Base-by-base conservation (phyloP, 1,140 invertebrate genomes). In the Condylostylus longicornis region DNA sequence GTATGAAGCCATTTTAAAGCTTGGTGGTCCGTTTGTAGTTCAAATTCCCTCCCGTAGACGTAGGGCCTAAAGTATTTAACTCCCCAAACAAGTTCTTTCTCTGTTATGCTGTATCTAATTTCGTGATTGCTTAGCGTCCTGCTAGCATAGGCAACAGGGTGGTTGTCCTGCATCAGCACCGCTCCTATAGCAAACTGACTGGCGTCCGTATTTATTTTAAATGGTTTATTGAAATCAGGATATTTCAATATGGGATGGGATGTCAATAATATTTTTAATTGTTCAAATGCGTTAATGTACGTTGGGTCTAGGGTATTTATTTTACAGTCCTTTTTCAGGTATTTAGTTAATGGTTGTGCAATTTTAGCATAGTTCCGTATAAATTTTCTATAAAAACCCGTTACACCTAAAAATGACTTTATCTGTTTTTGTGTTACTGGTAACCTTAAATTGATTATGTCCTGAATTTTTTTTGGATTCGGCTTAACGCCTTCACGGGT, bases 51-150 rank as follows among this genome's bases (percentile, higher is more conserved):
- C 22, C 61, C 62, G 43, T 57, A 61, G 1, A 72, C 38, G 45
- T 66, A 72, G n/a, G 53, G 54, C 35, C 59, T 29, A 42, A 67
- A 70, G 32, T 68, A 49, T 41, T 66, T 53, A 3, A 62, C 49
- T 9, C 58, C 58, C 55, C 58, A 67, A 1, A 73, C 50, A 30
- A 66, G 47, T 59, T 74, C 67, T 42, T 63, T 60, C 51, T 66
- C 57, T 22, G 53, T 63, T 8, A 46, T 55, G 6, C 38, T 48
- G 35, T 62, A 68, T 41, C 57, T 59, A 33, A 18, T 45, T 49
- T 68, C 61, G 5, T 53, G 50, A 19, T 52, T 40, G 41, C 61
- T 65, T 30, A 68, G 42, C 7, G 48, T 54, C 27, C 63, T 37
- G 33, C 53, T 63, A 2, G 58, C 55, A 47, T 56, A 68, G 10